Evolutionary conservation across 2,888 invertebrate genomes (phyloP).

Genomic region (Alsophila aescularia): DNA sequence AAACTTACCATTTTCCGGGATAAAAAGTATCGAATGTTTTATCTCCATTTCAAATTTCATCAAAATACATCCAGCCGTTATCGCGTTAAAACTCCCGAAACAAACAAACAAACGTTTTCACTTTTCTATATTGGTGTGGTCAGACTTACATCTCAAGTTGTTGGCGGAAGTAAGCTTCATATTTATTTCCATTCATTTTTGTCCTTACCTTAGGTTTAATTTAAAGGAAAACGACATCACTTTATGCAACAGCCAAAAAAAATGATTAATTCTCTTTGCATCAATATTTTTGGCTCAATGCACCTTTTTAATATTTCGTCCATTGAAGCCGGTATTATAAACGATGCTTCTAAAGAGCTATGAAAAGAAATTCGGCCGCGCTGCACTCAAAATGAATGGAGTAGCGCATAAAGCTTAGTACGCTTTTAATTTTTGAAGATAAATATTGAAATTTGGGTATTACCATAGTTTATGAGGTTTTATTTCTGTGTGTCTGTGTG

Average conservation of each 20-base stretch:
- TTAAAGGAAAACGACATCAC: not conserved
- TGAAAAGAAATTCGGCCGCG: constrained; percentile 19
- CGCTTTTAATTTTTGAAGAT: constrained; percentile 18
- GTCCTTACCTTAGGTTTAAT: not conserved
- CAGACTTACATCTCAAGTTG: too few relatives aligned
- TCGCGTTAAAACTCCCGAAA: too few relatives aligned
- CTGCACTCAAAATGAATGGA: constrained; percentile 13
- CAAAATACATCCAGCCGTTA: too few relatives aligned
- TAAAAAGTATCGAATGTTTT: too few relatives aligned
- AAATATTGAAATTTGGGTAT: constrained; percentile 7
- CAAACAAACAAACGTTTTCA: too few relatives aligned
- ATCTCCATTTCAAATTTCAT: too few relatives aligned
- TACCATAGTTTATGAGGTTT: too few relatives aligned
- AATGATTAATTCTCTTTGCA: constrained; percentile 20
- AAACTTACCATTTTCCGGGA: too few relatives aligned
- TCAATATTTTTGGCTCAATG: constrained; percentile 22
- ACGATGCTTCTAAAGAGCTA: constrained; percentile 7
- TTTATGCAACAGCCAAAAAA: not conserved
- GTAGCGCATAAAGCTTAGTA: constrained; percentile 12
- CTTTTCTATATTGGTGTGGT: too few relatives aligned
- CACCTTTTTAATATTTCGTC: constrained; percentile 20
- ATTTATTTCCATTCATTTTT: too few relatives aligned
- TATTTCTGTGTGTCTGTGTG: too few relatives aligned
- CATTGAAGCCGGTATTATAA: constrained; percentile 9
- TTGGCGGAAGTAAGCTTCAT: too few relatives aligned